Base-by-base conservation (phyloP, 2,113 vertebrate genomes). In the Amphiprion percula region DNA sequence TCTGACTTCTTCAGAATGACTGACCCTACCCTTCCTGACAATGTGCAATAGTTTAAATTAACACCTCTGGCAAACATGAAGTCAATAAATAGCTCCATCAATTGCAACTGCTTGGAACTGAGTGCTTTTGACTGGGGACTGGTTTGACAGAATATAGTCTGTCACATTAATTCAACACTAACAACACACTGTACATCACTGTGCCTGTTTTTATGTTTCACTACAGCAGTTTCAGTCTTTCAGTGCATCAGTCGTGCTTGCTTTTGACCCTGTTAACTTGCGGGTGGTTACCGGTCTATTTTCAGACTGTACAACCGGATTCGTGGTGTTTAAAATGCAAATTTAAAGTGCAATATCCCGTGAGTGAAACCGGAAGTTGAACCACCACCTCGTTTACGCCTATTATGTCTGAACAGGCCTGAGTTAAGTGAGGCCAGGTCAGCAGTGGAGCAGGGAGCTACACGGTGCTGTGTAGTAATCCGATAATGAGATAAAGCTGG, bases 401-500 rank as follows among this genome's bases (percentile, higher is more conserved):
- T 28, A 2, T 56, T 17, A 26, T 24, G 61, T 52, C 63, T 64
- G 41, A 23, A 23, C 9, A 1, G 28, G 19, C 17, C 33, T 21
- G 14, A 67, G 28, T 63, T 41, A 23, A 63, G 50, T 19, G 66
- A 8, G 28, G 64, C 63, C 59, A 77, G 68, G 64, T 67, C 59
- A 77, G 68, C 56, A 30, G 58, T 10, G n/a, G 17, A 67, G 3
- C 12, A 41, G 14, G 52, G 46, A 68, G 66, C 68, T 24, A 17
- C 60, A 49, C 16, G 3, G n/a, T n/a, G 37, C 24, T 19, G 62
- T 26, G 66, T 19, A 50, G 63, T 83, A 95, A 94, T 87, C 91
- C 83, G 28, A 77, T 94, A 92, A 93, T 80, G 76, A 88, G 91
- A 87, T 93, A 74, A 80, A 3, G 44, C 39, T 10, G 30, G 26